Conservation (phyloP, 2,797 vertebrate species). For the Typhlichthys subterraneus region DNA sequence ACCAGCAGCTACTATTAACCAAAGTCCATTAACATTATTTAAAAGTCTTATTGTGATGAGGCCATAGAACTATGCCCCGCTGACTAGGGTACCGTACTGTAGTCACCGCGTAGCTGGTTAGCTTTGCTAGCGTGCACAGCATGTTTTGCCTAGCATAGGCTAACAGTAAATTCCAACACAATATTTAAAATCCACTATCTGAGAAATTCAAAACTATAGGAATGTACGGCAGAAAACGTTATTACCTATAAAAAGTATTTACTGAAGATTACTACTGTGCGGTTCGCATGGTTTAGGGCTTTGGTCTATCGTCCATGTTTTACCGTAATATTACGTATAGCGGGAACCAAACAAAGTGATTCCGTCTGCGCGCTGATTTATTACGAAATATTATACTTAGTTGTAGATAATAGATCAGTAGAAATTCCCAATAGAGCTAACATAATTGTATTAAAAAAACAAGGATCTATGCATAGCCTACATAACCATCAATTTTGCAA, state of each 20-base stretch:
- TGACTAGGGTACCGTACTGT: too few species aligned
- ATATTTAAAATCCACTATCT: too few species aligned
- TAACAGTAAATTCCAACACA: neutral
- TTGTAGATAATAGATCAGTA: too few species aligned
- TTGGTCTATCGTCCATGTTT: constrained; percentile 48
- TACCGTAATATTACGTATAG: constrained; percentile 60
- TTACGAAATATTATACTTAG: too few species aligned
- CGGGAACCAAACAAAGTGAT: neutral
- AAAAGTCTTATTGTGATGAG: constrained; percentile 35
- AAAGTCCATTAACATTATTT: constrained; percentile 23
- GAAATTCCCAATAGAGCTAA: too few species aligned
- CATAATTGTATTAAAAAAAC: too few species aligned
- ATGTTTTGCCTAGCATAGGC: neutral
- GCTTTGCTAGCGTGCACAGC: neutral
- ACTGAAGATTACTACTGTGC: constrained; percentile 3
- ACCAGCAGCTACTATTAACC: constrained; percentile 9
- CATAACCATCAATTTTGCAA: too few species aligned
- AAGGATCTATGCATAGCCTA: too few species aligned
- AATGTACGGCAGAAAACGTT: neutral
- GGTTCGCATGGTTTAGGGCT: constrained; percentile 5
- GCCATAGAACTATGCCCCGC: constrained; percentile 3
- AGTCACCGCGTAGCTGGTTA: neutral
- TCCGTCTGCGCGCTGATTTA: too few species aligned
- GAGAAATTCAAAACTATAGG: neutral
- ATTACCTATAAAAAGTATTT: constrained; percentile 14